Conservation (phyloP, 2,888 invertebrate species). For the Xestia c-nigrum region DNA sequence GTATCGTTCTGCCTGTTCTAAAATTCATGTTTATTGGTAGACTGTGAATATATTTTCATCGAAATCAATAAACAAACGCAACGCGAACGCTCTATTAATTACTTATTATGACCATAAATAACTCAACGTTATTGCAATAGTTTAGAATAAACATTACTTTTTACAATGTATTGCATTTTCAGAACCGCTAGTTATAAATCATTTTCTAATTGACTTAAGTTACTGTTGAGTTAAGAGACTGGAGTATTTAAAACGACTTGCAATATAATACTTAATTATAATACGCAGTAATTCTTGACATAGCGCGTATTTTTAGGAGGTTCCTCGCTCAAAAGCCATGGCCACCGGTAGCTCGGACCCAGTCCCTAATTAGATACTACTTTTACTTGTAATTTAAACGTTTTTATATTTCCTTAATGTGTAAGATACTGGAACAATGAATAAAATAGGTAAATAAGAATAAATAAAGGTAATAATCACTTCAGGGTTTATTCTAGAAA, state of each 20-base stretch:
- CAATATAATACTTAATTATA: not conserved
- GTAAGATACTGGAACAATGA: too few relatives aligned
- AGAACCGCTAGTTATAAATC: not conserved
- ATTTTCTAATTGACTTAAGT: slow-evolving; percentile 17
- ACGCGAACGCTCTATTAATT: not conserved
- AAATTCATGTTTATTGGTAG: not conserved
- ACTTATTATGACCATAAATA: slow-evolving; percentile 26
- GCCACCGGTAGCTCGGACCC: too few relatives aligned
- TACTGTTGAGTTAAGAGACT: not conserved
- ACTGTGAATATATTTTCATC: not conserved
- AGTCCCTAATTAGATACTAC: too few relatives aligned
- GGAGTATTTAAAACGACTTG: not conserved
- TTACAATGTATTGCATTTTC: slow-evolving; percentile 15
- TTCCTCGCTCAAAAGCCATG: too few relatives aligned
- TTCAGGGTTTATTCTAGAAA: not conserved
- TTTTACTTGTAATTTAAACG: too few relatives aligned
- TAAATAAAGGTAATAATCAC: too few relatives aligned
- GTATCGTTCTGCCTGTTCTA: too few relatives aligned
- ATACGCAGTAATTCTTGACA: too few relatives aligned
- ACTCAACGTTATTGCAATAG: not conserved
- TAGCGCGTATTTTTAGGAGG: too few relatives aligned
- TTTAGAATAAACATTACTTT: not conserved
- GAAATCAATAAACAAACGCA: slow-evolving; percentile 19
- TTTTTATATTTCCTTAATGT: too few relatives aligned
- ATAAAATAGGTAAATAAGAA: too few relatives aligned